Conservation (phyloP, 2,797 vertebrate genomes). For the Alca torda region DNA sequence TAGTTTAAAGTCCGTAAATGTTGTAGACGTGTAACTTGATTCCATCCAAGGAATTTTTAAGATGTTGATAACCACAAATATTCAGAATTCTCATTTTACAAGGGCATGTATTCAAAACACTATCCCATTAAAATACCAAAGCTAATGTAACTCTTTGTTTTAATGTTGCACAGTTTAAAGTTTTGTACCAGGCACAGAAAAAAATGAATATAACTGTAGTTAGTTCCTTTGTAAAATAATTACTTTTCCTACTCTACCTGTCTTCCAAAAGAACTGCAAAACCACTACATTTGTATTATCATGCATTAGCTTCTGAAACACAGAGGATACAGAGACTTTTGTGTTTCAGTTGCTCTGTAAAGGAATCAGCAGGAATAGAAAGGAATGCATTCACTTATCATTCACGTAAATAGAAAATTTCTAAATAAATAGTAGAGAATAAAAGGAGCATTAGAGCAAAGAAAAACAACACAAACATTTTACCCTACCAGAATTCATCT, state of each 20-base stretch:
- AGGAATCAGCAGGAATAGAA: not conserved
- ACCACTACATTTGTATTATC: not conserved
- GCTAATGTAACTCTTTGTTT: not conserved
- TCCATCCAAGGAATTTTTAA: not conserved
- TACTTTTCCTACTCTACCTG: not conserved
- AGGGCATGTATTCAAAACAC: not conserved
- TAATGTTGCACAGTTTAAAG: not conserved
- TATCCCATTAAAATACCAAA: not conserved
- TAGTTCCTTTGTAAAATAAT: not conserved
- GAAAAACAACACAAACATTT: not conserved
- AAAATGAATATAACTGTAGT: not conserved
- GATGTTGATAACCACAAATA: not conserved
- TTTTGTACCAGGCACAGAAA: not conserved
- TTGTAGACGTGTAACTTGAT: not conserved
- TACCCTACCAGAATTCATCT: not conserved
- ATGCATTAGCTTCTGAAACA: not conserved
- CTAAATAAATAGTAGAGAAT: not conserved
- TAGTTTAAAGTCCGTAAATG: not conserved
- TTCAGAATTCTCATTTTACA: not conserved
- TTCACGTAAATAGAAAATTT: not conserved
- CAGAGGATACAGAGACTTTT: not conserved
- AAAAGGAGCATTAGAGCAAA: not conserved
- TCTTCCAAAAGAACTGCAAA: not conserved
- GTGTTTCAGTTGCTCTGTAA: not conserved
- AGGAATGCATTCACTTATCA: not conserved